Conservation (phyloP, 2,797 vertebrate genomes). For the Chelon labrosus region DNA sequence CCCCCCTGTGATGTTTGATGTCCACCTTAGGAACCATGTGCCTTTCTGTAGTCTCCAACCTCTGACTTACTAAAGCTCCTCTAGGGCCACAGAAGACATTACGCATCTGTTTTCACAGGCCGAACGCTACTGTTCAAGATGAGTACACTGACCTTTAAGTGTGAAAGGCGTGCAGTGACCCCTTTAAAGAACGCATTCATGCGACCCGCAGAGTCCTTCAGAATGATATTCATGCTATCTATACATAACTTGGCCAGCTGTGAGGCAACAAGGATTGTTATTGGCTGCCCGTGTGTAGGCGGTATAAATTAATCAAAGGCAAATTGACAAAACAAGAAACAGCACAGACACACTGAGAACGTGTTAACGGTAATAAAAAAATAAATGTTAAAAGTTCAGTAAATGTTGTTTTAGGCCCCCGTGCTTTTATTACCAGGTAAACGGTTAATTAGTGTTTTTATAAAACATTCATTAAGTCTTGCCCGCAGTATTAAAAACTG, state of each 20-base stretch:
- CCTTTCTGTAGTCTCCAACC: not conserved
- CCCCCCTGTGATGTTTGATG: too few relatives aligned
- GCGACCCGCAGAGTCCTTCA: slow-evolving; percentile 4
- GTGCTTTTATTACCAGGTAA: slow-evolving; percentile 43
- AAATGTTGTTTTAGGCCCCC: slow-evolving; percentile 21
- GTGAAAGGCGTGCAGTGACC: slow-evolving; percentile 18
- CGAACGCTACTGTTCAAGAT: not conserved
- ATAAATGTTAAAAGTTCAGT: slow-evolving; percentile 22
- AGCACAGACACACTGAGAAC: not conserved
- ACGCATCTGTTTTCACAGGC: not conserved
- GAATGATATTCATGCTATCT: slow-evolving; percentile 5
- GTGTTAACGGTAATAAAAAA: not conserved
- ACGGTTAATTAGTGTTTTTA: slow-evolving; percentile 51
- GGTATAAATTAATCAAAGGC: slow-evolving; percentile 9
- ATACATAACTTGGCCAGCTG: slow-evolving; percentile 1
- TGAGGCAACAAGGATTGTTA: slow-evolving; percentile 14
- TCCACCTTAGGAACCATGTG: too few relatives aligned
- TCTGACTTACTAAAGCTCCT: not conserved
- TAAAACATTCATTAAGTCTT: slow-evolving; percentile 58
- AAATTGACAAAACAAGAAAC: slow-evolving; percentile 15
- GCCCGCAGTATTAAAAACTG: slow-evolving; percentile 35
- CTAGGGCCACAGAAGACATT: not conserved
- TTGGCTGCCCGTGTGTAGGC: not conserved
- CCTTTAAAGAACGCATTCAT: slow-evolving; percentile 18
- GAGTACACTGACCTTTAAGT: slow-evolving; percentile 9